Evolutionary conservation across 2,797 vertebrate genomes (phyloP).

Genomic region (Propithecus deckenii): DNA sequence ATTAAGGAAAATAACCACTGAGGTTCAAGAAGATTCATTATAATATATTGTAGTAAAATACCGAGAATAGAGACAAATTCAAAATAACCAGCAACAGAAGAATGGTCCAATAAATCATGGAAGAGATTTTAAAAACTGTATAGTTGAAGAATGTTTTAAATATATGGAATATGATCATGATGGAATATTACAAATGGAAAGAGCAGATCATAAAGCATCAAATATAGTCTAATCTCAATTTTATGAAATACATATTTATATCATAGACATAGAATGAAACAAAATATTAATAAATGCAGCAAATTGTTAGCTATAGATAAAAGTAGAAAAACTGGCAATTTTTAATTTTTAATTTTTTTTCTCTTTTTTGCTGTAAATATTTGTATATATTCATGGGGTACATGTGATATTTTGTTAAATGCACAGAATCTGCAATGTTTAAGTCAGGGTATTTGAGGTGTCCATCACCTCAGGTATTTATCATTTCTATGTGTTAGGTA

Average conservation of each 20-base stretch:
- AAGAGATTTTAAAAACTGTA: background rate
- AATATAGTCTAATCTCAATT: background rate
- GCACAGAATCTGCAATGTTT: too few species aligned
- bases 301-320: background rate
- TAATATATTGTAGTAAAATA: background rate
- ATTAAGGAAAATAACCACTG: background rate
- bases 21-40: background rate
- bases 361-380: too few species aligned
- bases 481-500: too few species aligned
- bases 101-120: background rate
- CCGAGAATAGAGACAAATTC: background rate
- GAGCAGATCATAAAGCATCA: background rate
- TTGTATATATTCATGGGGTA: too few species aligned
- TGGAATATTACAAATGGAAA: background rate
- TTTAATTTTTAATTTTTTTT: background rate
- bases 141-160: conserved; percentile 16
- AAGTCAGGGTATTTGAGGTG: too few species aligned
- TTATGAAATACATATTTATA: background rate
- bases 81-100: background rate
- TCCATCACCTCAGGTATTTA: too few species aligned
- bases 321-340: background rate
- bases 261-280: background rate
- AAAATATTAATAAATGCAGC: background rate
- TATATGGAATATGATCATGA: background rate
- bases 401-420: too few species aligned